Percentiles rank a stretch among this genome's conserved stretches.
Conservation (phyloP, 1,140 invertebrate genomes). For the Drosophila melanogaster region DNA sequence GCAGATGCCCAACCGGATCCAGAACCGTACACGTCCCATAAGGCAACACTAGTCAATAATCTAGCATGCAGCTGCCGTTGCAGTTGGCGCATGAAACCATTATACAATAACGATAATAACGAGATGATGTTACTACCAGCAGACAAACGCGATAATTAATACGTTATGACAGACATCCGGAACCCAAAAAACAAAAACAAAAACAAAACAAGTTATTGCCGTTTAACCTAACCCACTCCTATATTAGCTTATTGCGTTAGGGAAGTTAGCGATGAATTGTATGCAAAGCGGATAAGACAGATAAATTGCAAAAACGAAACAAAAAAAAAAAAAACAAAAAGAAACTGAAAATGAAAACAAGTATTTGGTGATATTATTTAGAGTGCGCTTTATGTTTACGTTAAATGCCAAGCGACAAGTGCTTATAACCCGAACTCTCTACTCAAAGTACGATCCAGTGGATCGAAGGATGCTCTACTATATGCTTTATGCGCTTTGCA, state of each 20-base stretch:
- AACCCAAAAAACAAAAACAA: constrained; percentile 11
- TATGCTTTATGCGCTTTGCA: constrained; percentile 40
- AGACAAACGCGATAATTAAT: constrained; percentile 49
- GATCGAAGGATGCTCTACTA: constrained; percentile 17
- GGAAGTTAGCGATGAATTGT: neutral
- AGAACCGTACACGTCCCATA: constrained; percentile 73
- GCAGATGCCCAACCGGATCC: constrained; percentile 28
- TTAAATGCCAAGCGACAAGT: constrained; percentile 44
- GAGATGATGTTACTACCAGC: constrained; percentile 33
- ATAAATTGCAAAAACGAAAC: neutral
- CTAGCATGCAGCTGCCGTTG: constrained; percentile 70
- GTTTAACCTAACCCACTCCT: constrained; percentile 45
- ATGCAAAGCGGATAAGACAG: constrained; percentile 3
- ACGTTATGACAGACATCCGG: constrained; percentile 43
- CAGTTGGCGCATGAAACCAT: constrained; percentile 52
- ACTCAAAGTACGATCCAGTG: constrained; percentile 47
- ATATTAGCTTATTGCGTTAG: constrained; percentile 30
- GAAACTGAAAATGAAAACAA: constrained; percentile 45
- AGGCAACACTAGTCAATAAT: constrained; percentile 83
- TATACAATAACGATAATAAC: constrained; percentile 37
- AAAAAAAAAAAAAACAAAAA: neutral
- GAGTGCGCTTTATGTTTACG: constrained; percentile 71
- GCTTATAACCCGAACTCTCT: constrained; percentile 56
- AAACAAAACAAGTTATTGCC: constrained; percentile 39
- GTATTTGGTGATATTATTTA: constrained; percentile 84